phyloP scores from a whole-genome alignment of 2,797 vertebrate species.

The Distichodus sexfasciatus region DNA sequence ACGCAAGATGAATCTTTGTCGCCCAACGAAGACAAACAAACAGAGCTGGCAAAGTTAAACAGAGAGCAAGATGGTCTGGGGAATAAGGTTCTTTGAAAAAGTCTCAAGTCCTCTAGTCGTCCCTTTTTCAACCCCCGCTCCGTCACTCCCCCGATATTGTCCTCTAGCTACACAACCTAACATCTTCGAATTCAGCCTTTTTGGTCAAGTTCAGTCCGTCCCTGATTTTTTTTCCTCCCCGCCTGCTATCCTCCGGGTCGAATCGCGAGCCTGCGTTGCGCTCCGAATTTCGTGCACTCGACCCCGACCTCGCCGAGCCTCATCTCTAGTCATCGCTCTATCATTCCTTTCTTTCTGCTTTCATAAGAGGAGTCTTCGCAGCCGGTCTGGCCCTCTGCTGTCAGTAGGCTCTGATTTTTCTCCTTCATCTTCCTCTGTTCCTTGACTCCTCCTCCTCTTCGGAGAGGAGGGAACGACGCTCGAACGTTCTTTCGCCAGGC shows the following conservation, averaged over 20 bases:
- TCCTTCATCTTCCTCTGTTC: not conserved
- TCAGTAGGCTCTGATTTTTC: not conserved
- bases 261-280: not conserved
- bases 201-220: not conserved
- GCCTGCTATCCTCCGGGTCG: not conserved
- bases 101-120: no score
- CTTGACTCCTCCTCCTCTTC: not conserved
- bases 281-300: not conserved
- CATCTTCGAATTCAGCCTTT: not conserved
- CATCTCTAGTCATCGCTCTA: not conserved
- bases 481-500: constrained; percentile 21
- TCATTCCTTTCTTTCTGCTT: not conserved
- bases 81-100: no score
- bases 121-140: no score
- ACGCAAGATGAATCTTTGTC: constrained; percentile 41
- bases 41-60: constrained; percentile 14
- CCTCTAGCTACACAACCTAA: not conserved
- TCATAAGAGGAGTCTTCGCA: not conserved
- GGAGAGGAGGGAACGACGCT: no score
- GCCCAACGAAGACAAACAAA: constrained; percentile 11
- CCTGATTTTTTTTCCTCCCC: no score
- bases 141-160: not conserved
- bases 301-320: not conserved
- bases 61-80: not conserved
- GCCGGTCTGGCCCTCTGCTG: not conserved